phyloP scores from a whole-genome alignment of 2,113 vertebrate genomes.

The Coryphaenoides rupestris region DNA sequence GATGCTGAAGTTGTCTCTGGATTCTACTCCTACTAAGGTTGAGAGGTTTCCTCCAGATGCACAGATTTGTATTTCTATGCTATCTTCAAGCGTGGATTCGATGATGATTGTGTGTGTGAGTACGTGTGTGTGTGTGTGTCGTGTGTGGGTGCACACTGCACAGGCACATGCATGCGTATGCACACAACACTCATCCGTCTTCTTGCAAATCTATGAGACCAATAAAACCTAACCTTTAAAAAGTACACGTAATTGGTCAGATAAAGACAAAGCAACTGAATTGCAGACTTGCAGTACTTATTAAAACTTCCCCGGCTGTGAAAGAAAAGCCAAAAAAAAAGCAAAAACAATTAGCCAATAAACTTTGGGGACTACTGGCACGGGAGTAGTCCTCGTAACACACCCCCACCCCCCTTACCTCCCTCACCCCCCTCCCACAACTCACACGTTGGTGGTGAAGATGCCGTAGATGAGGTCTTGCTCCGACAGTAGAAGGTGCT shows the following conservation, averaged over 20 bases:
- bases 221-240: too few relatives aligned
- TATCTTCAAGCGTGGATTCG: background rate
- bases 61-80: too few relatives aligned
- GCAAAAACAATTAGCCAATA: background rate
- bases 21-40: too few relatives aligned
- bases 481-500: constrained; percentile 93
- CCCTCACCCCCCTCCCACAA: constrained; percentile 23
- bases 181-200: too few relatives aligned
- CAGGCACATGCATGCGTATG: background rate
- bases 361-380: too few relatives aligned
- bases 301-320: background rate
- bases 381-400: too few relatives aligned
- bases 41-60: too few relatives aligned
- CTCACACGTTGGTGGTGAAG: constrained; percentile 97
- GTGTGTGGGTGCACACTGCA: constrained; percentile 10
- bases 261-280: too few relatives aligned
- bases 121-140: constrained; percentile 34
- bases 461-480: constrained; percentile 93
- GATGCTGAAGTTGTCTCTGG: too few relatives aligned
- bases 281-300: background rate
- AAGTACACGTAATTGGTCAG: too few relatives aligned
- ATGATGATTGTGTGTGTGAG: constrained; percentile 17
- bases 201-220: background rate
- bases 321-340: too few relatives aligned
- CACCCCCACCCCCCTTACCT: background rate